Evolutionary conservation across 2,888 invertebrate genomes (phyloP), one percentile per base, ranked within the genome.

Genomic region (Tetrapedia diversipes): DNA sequence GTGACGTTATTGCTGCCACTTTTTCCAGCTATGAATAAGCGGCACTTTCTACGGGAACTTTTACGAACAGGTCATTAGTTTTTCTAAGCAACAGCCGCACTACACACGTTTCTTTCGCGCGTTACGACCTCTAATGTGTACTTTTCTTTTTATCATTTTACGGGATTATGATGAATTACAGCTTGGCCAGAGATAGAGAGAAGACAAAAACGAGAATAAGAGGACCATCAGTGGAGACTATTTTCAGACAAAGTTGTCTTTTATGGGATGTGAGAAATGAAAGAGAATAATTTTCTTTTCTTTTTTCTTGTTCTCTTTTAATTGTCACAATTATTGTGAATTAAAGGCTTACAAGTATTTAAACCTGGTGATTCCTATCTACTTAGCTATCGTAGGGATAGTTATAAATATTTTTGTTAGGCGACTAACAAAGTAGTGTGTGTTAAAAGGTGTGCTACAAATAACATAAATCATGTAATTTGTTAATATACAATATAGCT

Each of bases 1-100:
- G 82, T 78, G 82, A 81, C 82, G 85, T 86, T 82, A 82, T 82
- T 74, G 82, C 74, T 57, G 61, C 54, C 19, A 69, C 37, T 69
- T 69, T 60, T 67, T 74, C 14, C 14, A 24, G 24, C 24, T 32
- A 66, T 54, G 65, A 77, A 59, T 57, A 67, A 43, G 43, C n/a
- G n/a, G 22, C 4, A 22, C 16, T n/a, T 54, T 16, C 43, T 22
- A 4, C 4, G 24, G 22, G 2, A 43, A 57, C 49, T 37, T 41
- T 53, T 27, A 14, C 1, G 7, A 29, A 53, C 19, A 47, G 27
- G 4, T 45, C 49, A n/a, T 41, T 41, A 37, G 14, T 39, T 43
- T 41, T 45, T 41, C 16, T 27, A 11, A 34, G 16, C n/a, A 41
- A 34, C 10, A 59, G n/a, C n/a, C n/a, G n/a, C n/a, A 53, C 24